phyloP scores from a whole-genome alignment of 2,888 invertebrate genomes.

The Parnassius mnemosyne region DNA sequence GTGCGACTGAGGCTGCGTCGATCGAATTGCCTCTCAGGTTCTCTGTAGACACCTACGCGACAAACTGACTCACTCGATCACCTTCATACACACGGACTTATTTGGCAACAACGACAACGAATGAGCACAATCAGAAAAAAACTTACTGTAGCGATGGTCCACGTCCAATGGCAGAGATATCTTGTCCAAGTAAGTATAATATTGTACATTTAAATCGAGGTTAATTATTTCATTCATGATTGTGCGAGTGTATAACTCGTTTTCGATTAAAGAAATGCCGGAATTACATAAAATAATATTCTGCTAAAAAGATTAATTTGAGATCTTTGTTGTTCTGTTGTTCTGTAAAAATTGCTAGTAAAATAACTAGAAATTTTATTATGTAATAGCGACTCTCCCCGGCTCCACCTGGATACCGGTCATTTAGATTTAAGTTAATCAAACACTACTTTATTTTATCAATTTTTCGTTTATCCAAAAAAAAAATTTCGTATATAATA shows the following conservation, averaged over 20 bases:
- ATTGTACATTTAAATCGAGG: constrained; percentile 7
- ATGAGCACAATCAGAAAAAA: constrained; percentile 57
- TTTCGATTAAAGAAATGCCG: background rate
- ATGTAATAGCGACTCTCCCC: too few species aligned
- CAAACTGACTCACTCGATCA: constrained; percentile 69
- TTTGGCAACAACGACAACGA: constrained; percentile 74
- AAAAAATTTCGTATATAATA: too few species aligned
- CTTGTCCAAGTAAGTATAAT: constrained; percentile 16
- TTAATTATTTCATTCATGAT: constrained; percentile 26
- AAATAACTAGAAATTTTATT: too few species aligned
- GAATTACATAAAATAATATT: background rate
- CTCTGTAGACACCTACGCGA: constrained; percentile 59
- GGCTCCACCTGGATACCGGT: too few species aligned
- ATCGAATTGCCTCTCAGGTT: constrained; percentile 46
- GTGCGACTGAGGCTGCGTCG: constrained; percentile 53
- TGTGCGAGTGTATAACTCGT: background rate
- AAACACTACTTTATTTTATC: too few species aligned
- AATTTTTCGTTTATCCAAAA: too few species aligned
- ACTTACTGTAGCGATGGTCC: constrained; percentile 44
- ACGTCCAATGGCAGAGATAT: constrained; percentile 51
- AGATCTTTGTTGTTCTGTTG: too few species aligned
- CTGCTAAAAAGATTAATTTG: too few species aligned
- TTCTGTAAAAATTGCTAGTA: too few species aligned
- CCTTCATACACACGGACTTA: constrained; percentile 75
- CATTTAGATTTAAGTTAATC: too few species aligned